These are phyloP conservation scores for Tipula confusa DNA, from an alignment of 2,888 invertebrate genomes.

Conservation along the genomic window DNA sequence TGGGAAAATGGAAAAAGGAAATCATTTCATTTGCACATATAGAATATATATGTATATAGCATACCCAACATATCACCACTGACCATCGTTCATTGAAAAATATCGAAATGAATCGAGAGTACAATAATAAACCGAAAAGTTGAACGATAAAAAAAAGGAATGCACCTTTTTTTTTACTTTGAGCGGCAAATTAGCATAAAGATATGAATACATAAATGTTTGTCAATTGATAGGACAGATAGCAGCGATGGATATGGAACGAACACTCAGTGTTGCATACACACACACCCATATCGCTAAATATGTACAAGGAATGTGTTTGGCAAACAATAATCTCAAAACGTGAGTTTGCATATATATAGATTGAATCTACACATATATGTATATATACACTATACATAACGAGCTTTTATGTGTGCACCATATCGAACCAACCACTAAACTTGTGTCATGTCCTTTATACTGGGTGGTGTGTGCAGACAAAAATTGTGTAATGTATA, in stretches of 20 bases:
- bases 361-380: not conserved
- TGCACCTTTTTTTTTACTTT: not conserved
- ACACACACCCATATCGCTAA: not conserved
- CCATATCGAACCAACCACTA: not conserved
- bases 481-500: not conserved
- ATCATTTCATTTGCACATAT: not conserved
- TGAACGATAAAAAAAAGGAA: slow-evolving; percentile 1
- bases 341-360: slow-evolving; percentile 8
- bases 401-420: not conserved
- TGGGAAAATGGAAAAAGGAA: not conserved
- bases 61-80: not conserved
- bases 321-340: slow-evolving; percentile 12
- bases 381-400: not conserved
- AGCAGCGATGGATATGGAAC: not conserved
- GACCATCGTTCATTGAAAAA: not conserved
- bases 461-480: not conserved
- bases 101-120: not conserved
- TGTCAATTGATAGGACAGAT: not conserved
- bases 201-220: not conserved
- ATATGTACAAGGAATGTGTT: not conserved
- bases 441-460: not conserved
- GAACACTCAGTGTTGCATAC: not conserved
- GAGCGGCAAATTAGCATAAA: not conserved
- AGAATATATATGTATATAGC: not conserved
- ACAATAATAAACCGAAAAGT: not conserved